Conservation (phyloP, 2,113 vertebrate species). For the Phylloscopus whistleri region DNA sequence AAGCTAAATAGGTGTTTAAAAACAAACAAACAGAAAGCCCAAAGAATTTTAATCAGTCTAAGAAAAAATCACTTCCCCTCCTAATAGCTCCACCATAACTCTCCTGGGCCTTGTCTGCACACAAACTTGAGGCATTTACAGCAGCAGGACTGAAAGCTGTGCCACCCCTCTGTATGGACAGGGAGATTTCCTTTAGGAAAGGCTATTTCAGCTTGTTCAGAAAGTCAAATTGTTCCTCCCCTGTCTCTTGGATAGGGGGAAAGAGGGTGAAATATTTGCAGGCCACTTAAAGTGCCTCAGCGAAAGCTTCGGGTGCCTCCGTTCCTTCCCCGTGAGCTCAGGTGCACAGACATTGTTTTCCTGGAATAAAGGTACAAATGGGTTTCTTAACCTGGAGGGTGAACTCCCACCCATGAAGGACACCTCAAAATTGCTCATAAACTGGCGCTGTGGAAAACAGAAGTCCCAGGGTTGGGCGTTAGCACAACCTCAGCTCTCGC, state of each 20-base stretch:
- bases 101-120: conserved; percentile 23
- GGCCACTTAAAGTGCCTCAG: rapidly evolving
- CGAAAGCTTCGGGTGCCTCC: not conserved
- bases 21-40: conserved; percentile 58
- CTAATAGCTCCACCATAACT: conserved; percentile 26
- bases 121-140: not conserved
- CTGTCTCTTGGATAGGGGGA: rapidly evolving
- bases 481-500: not conserved
- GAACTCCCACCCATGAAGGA: not conserved
- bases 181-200: not conserved
- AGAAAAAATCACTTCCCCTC: conserved; percentile 55
- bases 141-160: not conserved
- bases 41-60: conserved; percentile 62
- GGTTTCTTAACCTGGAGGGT: not conserved
- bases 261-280: not conserved
- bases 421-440: not conserved
- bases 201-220: not conserved
- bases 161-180: not conserved
- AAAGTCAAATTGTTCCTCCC: not conserved
- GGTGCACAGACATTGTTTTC: rapidly evolving
- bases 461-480: rapidly evolving
- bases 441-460: not conserved
- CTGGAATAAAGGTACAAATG: not conserved
- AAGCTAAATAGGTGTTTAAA: conserved; percentile 68
- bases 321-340: rapidly evolving